These are phyloP conservation scores for Siniperca chuatsi DNA, from an alignment of 2,113 vertebrate species.

Conservation along the genomic window DNA sequence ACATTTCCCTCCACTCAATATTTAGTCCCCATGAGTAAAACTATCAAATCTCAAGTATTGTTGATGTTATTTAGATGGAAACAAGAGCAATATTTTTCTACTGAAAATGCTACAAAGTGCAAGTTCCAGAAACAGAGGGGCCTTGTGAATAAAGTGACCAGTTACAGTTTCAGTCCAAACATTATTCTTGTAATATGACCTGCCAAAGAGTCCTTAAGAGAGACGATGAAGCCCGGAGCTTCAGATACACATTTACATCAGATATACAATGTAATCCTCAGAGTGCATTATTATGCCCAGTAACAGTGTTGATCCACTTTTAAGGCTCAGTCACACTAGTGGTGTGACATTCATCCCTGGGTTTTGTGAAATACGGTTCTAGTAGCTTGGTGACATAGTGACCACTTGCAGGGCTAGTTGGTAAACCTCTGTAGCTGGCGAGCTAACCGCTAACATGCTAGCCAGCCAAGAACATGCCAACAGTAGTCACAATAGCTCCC, in stretches of 20 bases:
- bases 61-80: neutral
- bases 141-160: neutral
- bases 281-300: neutral
- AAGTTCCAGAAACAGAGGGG: neutral
- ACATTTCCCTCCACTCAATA: neutral
- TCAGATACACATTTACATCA: neutral
- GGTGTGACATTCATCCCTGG: neutral
- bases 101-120: neutral
- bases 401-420: neutral
- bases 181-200: slow-evolving; percentile 2
- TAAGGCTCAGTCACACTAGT: neutral
- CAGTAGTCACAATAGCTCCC: neutral
- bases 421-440: neutral
- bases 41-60: neutral
- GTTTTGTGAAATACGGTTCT: neutral
- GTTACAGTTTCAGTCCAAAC: neutral
- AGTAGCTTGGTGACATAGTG: neutral
- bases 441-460: neutral
- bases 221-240: neutral
- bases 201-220: neutral
- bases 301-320: too few relatives aligned
- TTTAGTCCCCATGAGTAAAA: neutral
- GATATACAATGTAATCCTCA: neutral
- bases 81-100: neutral
- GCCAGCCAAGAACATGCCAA: neutral